phyloP scores from a whole-genome alignment of 2,888 invertebrate genomes.

The Drosophila birchii region DNA sequence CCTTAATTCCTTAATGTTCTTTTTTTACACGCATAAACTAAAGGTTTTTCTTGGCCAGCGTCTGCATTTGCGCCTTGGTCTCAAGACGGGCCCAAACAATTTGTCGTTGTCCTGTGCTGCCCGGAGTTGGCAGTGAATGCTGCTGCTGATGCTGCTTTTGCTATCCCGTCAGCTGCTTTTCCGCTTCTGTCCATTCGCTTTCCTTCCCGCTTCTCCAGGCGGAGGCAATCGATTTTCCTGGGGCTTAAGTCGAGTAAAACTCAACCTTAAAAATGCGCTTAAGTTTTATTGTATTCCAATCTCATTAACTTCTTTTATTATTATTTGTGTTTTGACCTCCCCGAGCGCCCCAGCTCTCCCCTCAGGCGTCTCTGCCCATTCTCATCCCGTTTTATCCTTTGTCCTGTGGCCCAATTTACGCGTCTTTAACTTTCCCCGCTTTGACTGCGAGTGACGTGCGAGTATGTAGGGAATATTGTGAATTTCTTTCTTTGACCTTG shows the following conservation, averaged over 20 bases:
- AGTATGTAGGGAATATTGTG: slow-evolving; percentile 42
- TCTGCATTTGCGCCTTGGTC: slow-evolving; percentile 22
- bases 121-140: slow-evolving; percentile 19
- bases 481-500: slow-evolving; percentile 12
- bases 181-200: not conserved
- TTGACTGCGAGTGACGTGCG: slow-evolving; percentile 46
- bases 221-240: slow-evolving; percentile 66
- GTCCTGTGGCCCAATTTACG: slow-evolving; percentile 30
- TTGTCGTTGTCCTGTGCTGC: slow-evolving; percentile 30
- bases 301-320: slow-evolving; percentile 78
- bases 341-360: not conserved
- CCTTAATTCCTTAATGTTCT: not conserved
- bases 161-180: slow-evolving; percentile 29
- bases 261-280: slow-evolving; percentile 74
- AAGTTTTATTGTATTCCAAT: slow-evolving; percentile 78
- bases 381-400: slow-evolving; percentile 21
- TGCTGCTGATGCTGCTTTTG: slow-evolving; percentile 18
- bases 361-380: slow-evolving; percentile 3
- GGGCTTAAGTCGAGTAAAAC: slow-evolving; percentile 66
- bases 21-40: slow-evolving; percentile 13
- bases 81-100: slow-evolving; percentile 30
- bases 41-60: not conserved
- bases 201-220: not conserved
- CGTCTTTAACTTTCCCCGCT: slow-evolving; percentile 13
- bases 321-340: slow-evolving; percentile 67